phyloP scores from a whole-genome alignment of 2,113 vertebrate species.

The Chitala chitala region DNA sequence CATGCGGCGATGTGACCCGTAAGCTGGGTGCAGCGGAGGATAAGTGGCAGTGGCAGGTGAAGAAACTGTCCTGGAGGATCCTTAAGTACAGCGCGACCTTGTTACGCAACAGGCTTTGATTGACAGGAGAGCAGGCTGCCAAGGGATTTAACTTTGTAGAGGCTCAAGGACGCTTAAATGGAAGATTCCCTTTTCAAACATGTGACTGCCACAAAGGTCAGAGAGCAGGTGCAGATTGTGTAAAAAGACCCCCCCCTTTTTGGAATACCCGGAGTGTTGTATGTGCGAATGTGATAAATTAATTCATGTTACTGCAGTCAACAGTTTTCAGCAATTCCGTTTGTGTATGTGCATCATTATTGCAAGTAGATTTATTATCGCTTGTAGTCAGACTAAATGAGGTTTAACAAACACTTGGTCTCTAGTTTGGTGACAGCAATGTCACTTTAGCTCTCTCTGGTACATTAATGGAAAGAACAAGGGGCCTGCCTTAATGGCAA shows the following conservation, averaged over 20 bases:
- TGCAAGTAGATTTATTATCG: no score
- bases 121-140: constrained; percentile 10
- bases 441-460: no score
- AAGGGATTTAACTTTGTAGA: constrained; percentile 26
- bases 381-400: no score
- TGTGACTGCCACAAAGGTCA: neutral
- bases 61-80: constrained; percentile 33
- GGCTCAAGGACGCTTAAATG: constrained; percentile 23
- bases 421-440: no score
- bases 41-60: constrained; percentile 29
- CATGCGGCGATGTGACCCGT: neutral
- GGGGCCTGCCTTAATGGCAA: neutral
- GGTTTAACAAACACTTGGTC: no score
- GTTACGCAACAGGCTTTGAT: constrained; percentile 41
- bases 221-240: neutral
- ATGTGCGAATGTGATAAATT: neutral
- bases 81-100: constrained; percentile 29
- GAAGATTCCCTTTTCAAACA: constrained; percentile 9
- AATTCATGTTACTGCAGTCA: neutral
- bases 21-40: neutral
- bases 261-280: no score
- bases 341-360: neutral
- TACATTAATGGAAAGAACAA: no score
- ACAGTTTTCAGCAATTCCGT: neutral
- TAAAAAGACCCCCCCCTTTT: neutral